phyloP scores from a whole-genome alignment of 2,888 invertebrate species.

The Rhopalosiphum nymphaeae region DNA sequence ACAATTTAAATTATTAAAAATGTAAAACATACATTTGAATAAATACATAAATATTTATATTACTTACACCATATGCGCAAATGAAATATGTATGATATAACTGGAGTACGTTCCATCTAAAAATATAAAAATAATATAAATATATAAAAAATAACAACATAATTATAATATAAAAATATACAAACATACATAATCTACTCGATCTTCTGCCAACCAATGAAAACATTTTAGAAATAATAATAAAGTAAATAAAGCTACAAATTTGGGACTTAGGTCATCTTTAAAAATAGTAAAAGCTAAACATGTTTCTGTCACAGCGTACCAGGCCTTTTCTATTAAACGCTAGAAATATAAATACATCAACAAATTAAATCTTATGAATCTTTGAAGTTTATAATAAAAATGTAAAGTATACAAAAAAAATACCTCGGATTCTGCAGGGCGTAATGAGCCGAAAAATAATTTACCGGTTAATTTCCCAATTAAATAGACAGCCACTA shows the following conservation, averaged over 20 bases:
- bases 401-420: slow-evolving; percentile 18
- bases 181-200: slow-evolving; percentile 93
- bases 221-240: slow-evolving; percentile 97
- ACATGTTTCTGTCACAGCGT: slow-evolving; percentile 99
- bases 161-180: neutral
- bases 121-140: slow-evolving; percentile 66
- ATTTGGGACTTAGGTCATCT: slow-evolving; percentile 98
- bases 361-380: neutral
- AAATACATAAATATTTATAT: slow-evolving; percentile 13
- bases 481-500: slow-evolving; percentile 91
- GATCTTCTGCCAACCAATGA: slow-evolving; percentile 99
- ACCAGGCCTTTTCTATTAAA: slow-evolving; percentile 97
- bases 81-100: slow-evolving; percentile 96
- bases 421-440: slow-evolving; percentile 94
- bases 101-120: slow-evolving; percentile 98
- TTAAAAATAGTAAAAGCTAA: slow-evolving; percentile 98
- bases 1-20: neutral
- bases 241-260: slow-evolving; percentile 96
- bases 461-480: slow-evolving; percentile 93
- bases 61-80: slow-evolving; percentile 83
- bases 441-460: slow-evolving; percentile 94
- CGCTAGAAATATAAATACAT: slow-evolving; percentile 77
- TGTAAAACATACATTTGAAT: neutral
- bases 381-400: neutral
- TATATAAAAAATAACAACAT: neutral